Percentiles rank a stretch among this genome's conserved stretches.
Evolutionary conservation across 2,888 invertebrate species (phyloP).

Genomic region (Sialis lutaria): DNA sequence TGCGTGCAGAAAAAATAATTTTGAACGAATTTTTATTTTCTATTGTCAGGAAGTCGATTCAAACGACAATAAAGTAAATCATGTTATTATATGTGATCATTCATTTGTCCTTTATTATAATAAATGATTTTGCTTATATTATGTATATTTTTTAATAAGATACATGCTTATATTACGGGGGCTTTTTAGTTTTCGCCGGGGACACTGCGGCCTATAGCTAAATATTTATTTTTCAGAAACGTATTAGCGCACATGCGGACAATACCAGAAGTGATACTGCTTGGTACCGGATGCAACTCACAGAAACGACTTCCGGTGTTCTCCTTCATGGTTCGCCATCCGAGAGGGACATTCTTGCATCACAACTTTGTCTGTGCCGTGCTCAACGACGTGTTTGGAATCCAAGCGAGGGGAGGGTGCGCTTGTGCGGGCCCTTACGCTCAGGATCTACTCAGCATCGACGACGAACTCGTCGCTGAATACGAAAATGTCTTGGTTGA

Average conservation of each 20-base stretch:
- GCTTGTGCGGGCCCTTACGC: slow-evolving; percentile 74
- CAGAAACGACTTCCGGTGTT: slow-evolving; percentile 62
- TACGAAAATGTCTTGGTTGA: slow-evolving; percentile 54
- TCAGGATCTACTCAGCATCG: slow-evolving; percentile 69
- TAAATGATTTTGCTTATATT: too few species aligned
- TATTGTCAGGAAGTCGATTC: too few species aligned
- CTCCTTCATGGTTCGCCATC: slow-evolving; percentile 71
- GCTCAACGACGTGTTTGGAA: slow-evolving; percentile 81
- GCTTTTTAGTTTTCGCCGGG: too few species aligned
- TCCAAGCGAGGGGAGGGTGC: slow-evolving; percentile 66
- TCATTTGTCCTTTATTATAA: too few species aligned
- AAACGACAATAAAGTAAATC: too few species aligned
- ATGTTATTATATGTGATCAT: too few species aligned
- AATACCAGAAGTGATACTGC: slow-evolving; percentile 59
- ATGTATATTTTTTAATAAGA: too few species aligned
- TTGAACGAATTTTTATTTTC: too few species aligned
- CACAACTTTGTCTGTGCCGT: slow-evolving; percentile 77
- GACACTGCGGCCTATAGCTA: too few species aligned
- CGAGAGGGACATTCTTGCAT: slow-evolving; percentile 66
- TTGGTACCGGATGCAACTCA: slow-evolving; percentile 51
- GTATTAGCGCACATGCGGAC: slow-evolving; percentile 61
- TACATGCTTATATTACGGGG: too few species aligned
- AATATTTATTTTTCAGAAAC: slow-evolving; percentile 38
- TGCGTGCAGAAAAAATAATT: too few species aligned
- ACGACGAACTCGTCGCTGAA: slow-evolving; percentile 51